Percentiles rank a stretch among this genome's conserved stretches.
These are phyloP conservation scores for Gymnarchus niloticus DNA, from an alignment of 2,113 vertebrate genomes.

Conservation along the genomic window DNA sequence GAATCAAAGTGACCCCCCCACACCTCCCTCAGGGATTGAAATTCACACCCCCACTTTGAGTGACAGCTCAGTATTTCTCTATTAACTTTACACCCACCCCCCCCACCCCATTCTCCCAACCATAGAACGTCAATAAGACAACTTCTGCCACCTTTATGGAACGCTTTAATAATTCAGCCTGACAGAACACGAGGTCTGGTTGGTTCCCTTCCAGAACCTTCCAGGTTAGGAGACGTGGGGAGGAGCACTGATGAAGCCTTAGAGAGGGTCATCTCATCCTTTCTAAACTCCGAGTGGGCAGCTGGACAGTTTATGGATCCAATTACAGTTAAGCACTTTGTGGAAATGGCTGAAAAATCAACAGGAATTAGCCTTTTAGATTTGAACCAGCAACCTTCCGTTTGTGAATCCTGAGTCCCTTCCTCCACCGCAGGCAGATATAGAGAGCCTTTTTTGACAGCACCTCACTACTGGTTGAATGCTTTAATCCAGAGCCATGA, in stretches of 20 bases:
- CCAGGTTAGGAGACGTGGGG: background rate
- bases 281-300: background rate
- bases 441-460: background rate
- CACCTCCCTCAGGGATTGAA: background rate
- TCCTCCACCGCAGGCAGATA: background rate
- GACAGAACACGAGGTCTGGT: background rate
- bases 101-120: background rate
- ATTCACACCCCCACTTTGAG: constrained; percentile 8
- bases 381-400: background rate
- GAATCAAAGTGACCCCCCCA: constrained; percentile 8
- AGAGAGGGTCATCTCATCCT: background rate
- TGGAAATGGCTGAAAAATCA: background rate
- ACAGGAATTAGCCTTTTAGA: background rate
- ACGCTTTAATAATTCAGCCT: constrained; percentile 16
- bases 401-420: background rate
- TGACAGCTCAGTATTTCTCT: constrained; percentile 6
- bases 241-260: background rate
- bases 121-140: constrained; percentile 8
- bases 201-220: background rate
- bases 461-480: background rate
- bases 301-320: background rate
- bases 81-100: background rate
- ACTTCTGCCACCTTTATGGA: constrained; percentile 4
- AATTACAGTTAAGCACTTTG: background rate
- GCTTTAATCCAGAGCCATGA: constrained; percentile 5